These are phyloP conservation scores for Tricholaema leucomelas DNA, from an alignment of 2,113 vertebrate species.

Conservation along the genomic window DNA sequence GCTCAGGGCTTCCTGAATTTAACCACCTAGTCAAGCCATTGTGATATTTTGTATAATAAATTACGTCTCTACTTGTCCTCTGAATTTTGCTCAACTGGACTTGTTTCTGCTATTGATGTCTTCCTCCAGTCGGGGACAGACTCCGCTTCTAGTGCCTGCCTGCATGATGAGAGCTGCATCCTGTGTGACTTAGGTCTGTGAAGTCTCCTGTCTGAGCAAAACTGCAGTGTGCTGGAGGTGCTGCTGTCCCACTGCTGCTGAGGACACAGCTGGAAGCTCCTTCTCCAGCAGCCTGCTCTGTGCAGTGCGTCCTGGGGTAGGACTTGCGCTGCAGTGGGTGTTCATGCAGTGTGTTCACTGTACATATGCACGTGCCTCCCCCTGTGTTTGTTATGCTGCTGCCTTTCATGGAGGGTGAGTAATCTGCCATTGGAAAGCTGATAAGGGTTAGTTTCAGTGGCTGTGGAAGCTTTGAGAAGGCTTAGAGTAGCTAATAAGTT, in stretches of 20 bases:
- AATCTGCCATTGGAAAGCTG: not conserved
- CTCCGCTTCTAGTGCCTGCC: not conserved
- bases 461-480: not conserved
- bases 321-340: not conserved
- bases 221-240: rapidly evolving
- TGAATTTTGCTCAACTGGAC: not conserved
- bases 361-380: rapidly evolving
- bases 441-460: not conserved
- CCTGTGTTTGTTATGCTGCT: rapidly evolving
- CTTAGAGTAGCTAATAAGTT: not conserved
- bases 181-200: not conserved
- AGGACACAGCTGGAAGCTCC: rapidly evolving
- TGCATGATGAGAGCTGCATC: rapidly evolving
- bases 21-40: not conserved
- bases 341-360: rapidly evolving
- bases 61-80: not conserved
- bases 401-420: not conserved
- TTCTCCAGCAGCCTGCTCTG: not conserved
- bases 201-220: not conserved
- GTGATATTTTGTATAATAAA: not conserved
- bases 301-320: not conserved
- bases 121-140: not conserved
- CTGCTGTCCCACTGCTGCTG: not conserved
- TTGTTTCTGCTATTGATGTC: not conserved
- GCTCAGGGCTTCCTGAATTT: not conserved